Conservation (phyloP, 2,888 invertebrate species). For the Amblyteles armatorius region DNA sequence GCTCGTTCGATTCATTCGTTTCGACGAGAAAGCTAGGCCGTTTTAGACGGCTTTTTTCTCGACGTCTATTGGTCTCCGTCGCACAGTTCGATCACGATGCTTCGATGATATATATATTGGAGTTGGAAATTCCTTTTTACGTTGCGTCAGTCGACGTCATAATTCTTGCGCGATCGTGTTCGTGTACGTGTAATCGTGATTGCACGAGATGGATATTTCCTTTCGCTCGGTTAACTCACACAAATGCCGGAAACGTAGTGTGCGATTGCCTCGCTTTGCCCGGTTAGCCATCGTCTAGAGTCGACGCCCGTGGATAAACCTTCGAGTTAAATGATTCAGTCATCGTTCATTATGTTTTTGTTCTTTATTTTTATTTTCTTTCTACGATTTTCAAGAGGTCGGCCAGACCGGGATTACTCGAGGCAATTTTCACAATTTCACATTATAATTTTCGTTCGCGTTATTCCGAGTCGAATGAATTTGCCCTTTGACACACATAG, state of each 20-base stretch:
- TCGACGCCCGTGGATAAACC: constrained; percentile 18
- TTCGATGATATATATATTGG: constrained; percentile 6
- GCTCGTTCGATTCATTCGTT: constrained; percentile 48
- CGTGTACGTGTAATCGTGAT: constrained; percentile 40
- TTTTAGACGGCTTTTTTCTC: constrained; percentile 6
- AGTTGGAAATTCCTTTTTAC: constrained; percentile 53
- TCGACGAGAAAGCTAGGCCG: constrained; percentile 42
- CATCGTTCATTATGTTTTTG: background rate
- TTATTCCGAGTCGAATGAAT: no score
- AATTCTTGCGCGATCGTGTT: constrained; percentile 46
- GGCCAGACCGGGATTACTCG: background rate
- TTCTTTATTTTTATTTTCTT: background rate
- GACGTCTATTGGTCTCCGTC: constrained; percentile 14
- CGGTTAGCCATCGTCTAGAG: constrained; percentile 24
- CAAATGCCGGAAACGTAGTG: background rate
- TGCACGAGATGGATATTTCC: constrained; percentile 33
- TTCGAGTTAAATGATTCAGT: constrained; percentile 18
- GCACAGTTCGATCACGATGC: constrained; percentile 7
- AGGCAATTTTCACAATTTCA: background rate
- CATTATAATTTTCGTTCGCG: background rate
- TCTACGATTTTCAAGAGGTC: background rate
- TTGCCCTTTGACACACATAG: background rate
- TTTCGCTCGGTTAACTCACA: constrained; percentile 22
- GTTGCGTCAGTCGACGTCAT: constrained; percentile 59
- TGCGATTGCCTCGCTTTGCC: constrained; percentile 1